Conservation (phyloP, 1,140 invertebrate genomes). For the Aphaenogaster floridana region DNA sequence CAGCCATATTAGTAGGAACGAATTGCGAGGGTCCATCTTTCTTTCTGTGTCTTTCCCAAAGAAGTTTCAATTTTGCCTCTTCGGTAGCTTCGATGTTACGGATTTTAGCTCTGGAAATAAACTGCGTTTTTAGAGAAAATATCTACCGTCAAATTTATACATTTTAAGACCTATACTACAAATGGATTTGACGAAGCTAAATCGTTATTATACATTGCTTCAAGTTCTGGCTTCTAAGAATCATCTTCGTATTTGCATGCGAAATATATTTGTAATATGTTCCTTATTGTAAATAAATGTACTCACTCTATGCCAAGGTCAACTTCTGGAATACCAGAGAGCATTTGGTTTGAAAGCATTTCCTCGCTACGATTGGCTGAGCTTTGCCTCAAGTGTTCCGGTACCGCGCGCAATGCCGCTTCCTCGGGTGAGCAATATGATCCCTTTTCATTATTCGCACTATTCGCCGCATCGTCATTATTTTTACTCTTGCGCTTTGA, state of each 20-base stretch:
- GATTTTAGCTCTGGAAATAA: slow-evolving; percentile 94
- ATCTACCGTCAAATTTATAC: background rate
- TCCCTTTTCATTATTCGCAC: slow-evolving; percentile 85
- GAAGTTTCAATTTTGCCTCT: slow-evolving; percentile 97
- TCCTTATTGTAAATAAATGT: background rate
- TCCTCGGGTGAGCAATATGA: slow-evolving; percentile 95
- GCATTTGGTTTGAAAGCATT: slow-evolving; percentile 99
- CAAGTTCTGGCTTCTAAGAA: background rate
- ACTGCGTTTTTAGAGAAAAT: slow-evolving; percentile 62
- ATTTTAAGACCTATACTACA: background rate
- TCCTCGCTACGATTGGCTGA: slow-evolving; percentile 96
- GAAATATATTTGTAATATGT: background rate
- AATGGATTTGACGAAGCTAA: background rate
- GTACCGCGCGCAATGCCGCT: slow-evolving; percentile 94
- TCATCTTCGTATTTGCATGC: background rate
- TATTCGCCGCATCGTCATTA: slow-evolving; percentile 79
- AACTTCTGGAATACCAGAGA: slow-evolving; percentile 99
- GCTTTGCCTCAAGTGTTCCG: slow-evolving; percentile 94
- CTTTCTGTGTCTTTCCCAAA: slow-evolving; percentile 96
- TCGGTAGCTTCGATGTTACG: slow-evolving; percentile 99
- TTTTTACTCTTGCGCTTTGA: slow-evolving; percentile 93
- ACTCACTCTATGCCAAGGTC: slow-evolving; percentile 98
- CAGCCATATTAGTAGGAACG: slow-evolving; percentile 99
- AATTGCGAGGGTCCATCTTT: slow-evolving; percentile 98
- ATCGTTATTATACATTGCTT: background rate